Evolutionary conservation across 2,888 invertebrate species (phyloP).

Genomic region (Petrophora chlorosata): DNA sequence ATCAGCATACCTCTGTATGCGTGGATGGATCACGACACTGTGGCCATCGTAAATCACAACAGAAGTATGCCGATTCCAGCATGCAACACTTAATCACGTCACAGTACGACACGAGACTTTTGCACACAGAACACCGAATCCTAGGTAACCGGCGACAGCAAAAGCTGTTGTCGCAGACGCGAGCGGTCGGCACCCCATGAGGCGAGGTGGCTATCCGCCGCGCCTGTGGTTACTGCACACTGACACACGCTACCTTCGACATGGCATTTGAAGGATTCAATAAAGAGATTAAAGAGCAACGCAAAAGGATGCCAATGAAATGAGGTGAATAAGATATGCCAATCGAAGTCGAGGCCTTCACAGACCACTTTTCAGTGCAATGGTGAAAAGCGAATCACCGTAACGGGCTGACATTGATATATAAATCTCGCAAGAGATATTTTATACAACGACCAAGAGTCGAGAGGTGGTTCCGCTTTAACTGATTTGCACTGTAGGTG

Average conservation of each 20-base stretch:
- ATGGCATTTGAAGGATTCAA: neutral
- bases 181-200: constrained; percentile 1
- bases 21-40: too few relatives aligned
- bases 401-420: too few relatives aligned
- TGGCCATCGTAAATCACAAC: too few relatives aligned
- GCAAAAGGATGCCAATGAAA: too few relatives aligned
- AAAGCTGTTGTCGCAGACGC: constrained; percentile 8
- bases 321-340: too few relatives aligned
- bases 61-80: too few relatives aligned
- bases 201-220: neutral
- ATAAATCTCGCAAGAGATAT: too few relatives aligned
- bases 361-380: neutral
- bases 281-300: too few relatives aligned
- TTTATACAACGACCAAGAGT: too few relatives aligned
- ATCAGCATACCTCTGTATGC: too few relatives aligned
- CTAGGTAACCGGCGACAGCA: constrained; percentile 8
- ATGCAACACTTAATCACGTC: neutral
- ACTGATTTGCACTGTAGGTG: neutral
- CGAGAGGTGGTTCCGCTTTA: too few relatives aligned
- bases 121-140: constrained; percentile 10
- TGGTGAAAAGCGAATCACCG: too few relatives aligned
- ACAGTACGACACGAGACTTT: constrained; percentile 7
- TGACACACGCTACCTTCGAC: neutral
- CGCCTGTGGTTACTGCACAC: constrained; percentile 2
- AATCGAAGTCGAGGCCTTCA: neutral